A percentile compares a stretch with the other conserved stretches of the same genome.
Conservation (phyloP, 2,888 invertebrate species). For the Limnephilus marmoratus region DNA sequence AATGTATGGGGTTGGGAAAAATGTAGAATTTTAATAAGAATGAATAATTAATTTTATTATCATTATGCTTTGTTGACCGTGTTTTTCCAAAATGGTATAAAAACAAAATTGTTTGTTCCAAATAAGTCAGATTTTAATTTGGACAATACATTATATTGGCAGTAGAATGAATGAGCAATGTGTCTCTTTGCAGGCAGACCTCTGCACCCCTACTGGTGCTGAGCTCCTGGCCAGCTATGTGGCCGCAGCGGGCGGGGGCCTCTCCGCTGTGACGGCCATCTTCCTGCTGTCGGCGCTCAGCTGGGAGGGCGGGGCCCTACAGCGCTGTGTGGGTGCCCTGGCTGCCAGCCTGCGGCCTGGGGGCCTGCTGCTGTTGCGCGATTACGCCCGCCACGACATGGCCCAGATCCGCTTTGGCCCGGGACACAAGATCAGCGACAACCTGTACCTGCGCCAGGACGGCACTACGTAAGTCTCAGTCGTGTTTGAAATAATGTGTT, state of each 20-base stretch:
- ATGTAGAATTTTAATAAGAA: no score
- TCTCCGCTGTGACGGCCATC: conserved; percentile 86
- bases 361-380: conserved; percentile 91
- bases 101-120: no score
- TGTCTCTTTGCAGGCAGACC: conserved; percentile 80
- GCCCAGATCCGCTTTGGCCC: conserved; percentile 95
- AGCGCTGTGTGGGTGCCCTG: conserved; percentile 80
- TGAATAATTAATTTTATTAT: no score
- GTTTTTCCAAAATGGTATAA: no score
- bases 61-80: no score
- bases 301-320: conserved; percentile 79
- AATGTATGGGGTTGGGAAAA: no score
- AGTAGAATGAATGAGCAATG: background rate
- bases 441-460: conserved; percentile 97
- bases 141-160: background rate
- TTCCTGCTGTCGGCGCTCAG: conserved; percentile 96
- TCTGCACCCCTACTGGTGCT: background rate
- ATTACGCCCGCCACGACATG: conserved; percentile 97
- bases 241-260: conserved; percentile 79
- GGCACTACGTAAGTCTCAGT: conserved; percentile 84
- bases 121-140: background rate
- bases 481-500: background rate
- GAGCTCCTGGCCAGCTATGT: conserved; percentile 67
- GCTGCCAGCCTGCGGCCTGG: conserved; percentile 82
- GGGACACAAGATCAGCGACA: conserved; percentile 93